Percentiles rank a stretch among this genome's conserved stretches.
These are phyloP conservation scores for Barbus barbus DNA, from an alignment of 2,113 vertebrate genomes.

Conservation along the genomic window DNA sequence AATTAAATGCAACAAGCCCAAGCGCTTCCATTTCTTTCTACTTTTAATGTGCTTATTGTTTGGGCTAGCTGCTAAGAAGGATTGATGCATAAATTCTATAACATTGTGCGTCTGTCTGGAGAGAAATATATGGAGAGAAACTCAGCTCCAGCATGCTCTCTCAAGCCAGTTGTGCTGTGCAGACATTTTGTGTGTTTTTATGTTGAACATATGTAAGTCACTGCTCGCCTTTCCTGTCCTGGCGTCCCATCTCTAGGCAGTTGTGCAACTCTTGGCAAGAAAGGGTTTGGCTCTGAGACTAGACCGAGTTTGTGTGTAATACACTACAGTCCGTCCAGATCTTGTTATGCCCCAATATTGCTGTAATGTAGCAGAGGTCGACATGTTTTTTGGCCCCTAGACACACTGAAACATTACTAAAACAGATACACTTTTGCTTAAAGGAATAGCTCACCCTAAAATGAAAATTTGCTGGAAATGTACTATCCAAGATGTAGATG, in stretches of 20 bases:
- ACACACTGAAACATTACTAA: not conserved
- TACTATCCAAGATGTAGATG: too few relatives aligned
- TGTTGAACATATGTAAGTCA: constrained; percentile 51
- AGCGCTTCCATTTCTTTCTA: not conserved
- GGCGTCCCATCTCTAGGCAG: constrained; percentile 40
- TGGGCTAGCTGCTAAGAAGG: not conserved
- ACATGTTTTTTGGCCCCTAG: constrained; percentile 9
- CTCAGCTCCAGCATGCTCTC: not conserved
- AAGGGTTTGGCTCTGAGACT: constrained; percentile 37
- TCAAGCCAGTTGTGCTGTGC: constrained; percentile 19
- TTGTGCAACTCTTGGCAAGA: constrained; percentile 47
- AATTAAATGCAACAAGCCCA: constrained; percentile 45
- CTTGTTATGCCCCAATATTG: constrained; percentile 38
- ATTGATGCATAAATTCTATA: constrained; percentile 27
- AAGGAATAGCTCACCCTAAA: too few relatives aligned
- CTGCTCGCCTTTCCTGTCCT: constrained; percentile 43
- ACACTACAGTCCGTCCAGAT: constrained; percentile 43
- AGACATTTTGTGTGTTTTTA: constrained; percentile 41
- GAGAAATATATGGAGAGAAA: not conserved
- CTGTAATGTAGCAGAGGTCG: constrained; percentile 23
- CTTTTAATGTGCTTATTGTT: not conserved
- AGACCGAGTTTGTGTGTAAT: constrained; percentile 32
- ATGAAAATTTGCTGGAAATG: too few relatives aligned
- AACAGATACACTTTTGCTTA: constrained; percentile 10
- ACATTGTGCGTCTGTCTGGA: not conserved